Evolutionary conservation across 2,113 vertebrate species (phyloP), one percentile per base, ranked within the genome.

Genomic region (Trinectes maculatus): DNA sequence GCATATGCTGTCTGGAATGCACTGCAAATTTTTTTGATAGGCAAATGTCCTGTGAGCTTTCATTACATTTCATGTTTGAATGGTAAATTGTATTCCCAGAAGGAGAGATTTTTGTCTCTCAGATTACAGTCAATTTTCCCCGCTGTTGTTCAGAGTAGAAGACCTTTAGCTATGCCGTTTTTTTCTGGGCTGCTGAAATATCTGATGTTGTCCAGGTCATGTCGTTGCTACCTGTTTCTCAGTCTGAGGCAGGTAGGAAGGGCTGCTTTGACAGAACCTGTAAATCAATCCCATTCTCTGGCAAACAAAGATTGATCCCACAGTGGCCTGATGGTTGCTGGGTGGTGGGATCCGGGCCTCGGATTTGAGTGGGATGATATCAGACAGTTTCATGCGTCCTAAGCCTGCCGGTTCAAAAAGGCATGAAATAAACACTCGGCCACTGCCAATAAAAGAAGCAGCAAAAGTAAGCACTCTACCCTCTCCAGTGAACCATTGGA

Each of bases 261-360:
- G 80, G 84, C 79, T 90, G 89, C 86, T 89, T 88, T 92, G 90
- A 93, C 90, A 93, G 90, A 79, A 83, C 78, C 84, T 91, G 89
- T 92, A 92, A 93, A 93, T 93, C 91, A 92, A 91, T 92, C 88
- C 85, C 63, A 60, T 79, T 67, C 85, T 82, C 83, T 62, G 75
- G 73, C 85, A 87, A 91, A 87, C 87, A 91, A 89, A 92, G 89
- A 93, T 93, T 93, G 92, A 93, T 92, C 87, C 83, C 79, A 79
- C 80, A 74, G 89, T 74, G 77, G 83, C 80, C 79, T 77, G 76
- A 84, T 84, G 77, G 83, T 82, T 83, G 80, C 77, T 68, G 71
- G 71, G 75, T 63, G 69, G 75, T 82, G 70, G 79, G 88, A 82
- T 85, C 80, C 76, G 81, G 87, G 85, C 78, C 83, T 87, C 79